Evolutionary conservation across 2,113 vertebrate genomes (phyloP), one percentile per base, ranked within the genome.

Genomic region (Phycodurus eques): DNA sequence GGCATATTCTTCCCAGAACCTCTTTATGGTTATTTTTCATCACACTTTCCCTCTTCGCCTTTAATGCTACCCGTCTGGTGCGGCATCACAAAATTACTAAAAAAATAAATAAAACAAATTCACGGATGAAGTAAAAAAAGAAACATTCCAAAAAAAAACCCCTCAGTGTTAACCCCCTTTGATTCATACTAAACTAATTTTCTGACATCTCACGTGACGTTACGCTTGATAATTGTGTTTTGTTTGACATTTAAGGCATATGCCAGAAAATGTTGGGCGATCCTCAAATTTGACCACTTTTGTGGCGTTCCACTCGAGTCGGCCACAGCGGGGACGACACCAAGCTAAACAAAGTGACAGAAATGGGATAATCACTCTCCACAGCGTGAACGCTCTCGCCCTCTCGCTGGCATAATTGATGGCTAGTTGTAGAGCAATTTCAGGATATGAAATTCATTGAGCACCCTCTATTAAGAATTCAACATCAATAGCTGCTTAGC

Each of bases 301-400:
- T 14, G 46, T 3, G 46, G 11, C 4, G 13, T 47, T 15, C 46
- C 5, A 47, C 46, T 15, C 46, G 15, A 11, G 44, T 46, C 12
- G 12, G 44, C 44, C 44, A n/a, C 51, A 54, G 20, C 17, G 5
- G 15, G 8, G 51, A 59, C 27, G 14, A 7, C 53, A 72, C 66
- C 46, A 13, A 70, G 71, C 46, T 6, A 74, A 81, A 87, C 71
- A 17, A 83, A 74, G 42, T 81, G 77, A 61, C 71, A 72, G 22
- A 77, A 84, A 80, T 78, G 66, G 80, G 76, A 57, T 67, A 72
- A 67, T 79, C 67, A 42, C 4, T 42, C 39, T 67, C 19, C 70
- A 66, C 74, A 75, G 73, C 70, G 63, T 61, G 10, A 4, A 14
- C 46, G 4, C 47, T 43, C 27, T 68, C 20, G 59, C 74, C 77